phyloP scores from a whole-genome alignment of 2,113 vertebrate species.

The Gallinago paraguaiae region DNA sequence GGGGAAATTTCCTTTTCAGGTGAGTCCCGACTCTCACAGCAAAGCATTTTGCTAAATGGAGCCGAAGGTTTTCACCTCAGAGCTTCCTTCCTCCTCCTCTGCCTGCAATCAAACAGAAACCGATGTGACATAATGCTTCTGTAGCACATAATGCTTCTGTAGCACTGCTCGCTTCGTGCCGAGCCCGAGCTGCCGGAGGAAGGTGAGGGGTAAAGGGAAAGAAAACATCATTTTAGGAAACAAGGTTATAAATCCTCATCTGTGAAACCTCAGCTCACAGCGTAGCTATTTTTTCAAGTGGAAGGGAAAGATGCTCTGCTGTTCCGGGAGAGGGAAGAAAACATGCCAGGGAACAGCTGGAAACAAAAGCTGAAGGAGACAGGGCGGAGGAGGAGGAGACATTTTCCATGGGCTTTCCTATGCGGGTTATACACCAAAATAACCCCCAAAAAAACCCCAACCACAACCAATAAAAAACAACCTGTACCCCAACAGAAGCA shows the following conservation, averaged over 20 bases:
- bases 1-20: not conserved
- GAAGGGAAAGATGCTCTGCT: not conserved
- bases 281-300: accelerated
- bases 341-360: conserved; percentile 23
- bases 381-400: not conserved
- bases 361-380: conserved; percentile 19
- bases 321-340: not conserved
- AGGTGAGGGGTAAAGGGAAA: not conserved
- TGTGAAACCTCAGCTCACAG: not conserved
- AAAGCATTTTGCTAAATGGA: not conserved
- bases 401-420: not conserved
- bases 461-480: not conserved
- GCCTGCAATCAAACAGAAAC: not conserved
- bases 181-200: not conserved
- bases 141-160: not conserved
- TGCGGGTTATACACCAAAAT: not conserved
- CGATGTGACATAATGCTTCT: not conserved
- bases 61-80: not conserved
- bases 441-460: not conserved
- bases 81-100: not conserved
- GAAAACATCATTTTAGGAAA: not conserved
- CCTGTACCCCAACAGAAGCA: not conserved
- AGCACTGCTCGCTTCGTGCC: accelerated
- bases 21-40: not conserved
- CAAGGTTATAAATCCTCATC: not conserved